Evolutionary conservation across 2,888 invertebrate genomes (phyloP).

Genomic region (Thalpophila matura): DNA sequence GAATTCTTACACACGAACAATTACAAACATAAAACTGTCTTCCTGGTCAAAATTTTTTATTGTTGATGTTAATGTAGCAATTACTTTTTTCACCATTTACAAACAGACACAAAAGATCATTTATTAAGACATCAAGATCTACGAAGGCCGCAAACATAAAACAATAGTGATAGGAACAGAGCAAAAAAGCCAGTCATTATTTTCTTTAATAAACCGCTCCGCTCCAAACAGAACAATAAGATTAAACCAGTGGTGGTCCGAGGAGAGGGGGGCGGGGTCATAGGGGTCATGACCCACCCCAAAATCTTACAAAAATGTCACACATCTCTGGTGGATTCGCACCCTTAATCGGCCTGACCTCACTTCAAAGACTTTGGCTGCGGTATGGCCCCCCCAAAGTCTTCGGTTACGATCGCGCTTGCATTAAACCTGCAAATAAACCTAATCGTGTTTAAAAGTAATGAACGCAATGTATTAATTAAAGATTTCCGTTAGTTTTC

Average conservation of each 20-base stretch:
- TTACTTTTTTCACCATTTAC: conserved; percentile 54
- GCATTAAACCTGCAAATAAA: conserved; percentile 47
- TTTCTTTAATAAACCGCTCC: conserved; percentile 22
- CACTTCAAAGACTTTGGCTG: no score
- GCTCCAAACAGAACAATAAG: conserved; percentile 36
- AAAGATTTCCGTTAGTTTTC: conserved; percentile 9
- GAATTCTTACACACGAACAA: conserved; percentile 10
- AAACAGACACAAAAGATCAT: conserved; percentile 50
- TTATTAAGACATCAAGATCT: conserved; percentile 55
- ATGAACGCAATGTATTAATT: conserved; percentile 21
- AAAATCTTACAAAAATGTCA: no score
- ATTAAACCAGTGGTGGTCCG: no score
- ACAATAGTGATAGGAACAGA: conserved; percentile 54
- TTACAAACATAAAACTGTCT: conserved; percentile 37
- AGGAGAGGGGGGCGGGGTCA: no score
- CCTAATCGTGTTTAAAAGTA: conserved; percentile 30
- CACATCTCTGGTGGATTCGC: no score
- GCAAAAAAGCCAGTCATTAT: conserved; percentile 49
- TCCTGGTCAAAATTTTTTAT: conserved; percentile 47
- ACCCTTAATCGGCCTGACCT: no score
- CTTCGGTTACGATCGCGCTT: no score
- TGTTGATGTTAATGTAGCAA: conserved; percentile 49
- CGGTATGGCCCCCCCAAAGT: no score
- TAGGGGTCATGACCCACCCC: no score
- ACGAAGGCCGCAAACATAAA: conserved; percentile 49